Base-by-base conservation (phyloP, 2,888 invertebrate species). In the Terebella lapidaria region DNA sequence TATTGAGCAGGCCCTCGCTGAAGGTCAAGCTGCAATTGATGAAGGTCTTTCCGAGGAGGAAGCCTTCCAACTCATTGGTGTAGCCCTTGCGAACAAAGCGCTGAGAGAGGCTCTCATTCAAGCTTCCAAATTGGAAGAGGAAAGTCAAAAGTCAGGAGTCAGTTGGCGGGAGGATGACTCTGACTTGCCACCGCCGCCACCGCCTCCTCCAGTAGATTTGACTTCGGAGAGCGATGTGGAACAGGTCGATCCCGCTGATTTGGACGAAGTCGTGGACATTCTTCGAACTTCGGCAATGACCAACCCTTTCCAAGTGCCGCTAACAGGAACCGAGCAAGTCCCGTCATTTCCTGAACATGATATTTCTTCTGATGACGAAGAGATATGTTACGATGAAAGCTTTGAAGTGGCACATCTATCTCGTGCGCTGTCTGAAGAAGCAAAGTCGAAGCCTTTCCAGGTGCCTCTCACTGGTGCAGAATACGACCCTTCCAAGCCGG, bases 211-310 rank as follows among this genome's bases (percentile, higher is more conserved):
- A 15, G 10, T 15, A 10, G 60, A 60, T 25, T 56, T 60, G 27
- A 56, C 60, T 20, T 60, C 60, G 15, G 60, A 60, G 52, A 56
- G 56, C 29, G 60, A 60, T 2, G 56, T 30, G 4, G 51, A 56
- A 27, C 35, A 35, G n/a, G n/a, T n/a, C n/a, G n/a, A n/a, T n/a
- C n/a, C n/a, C n/a, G n/a, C n/a, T n/a, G n/a, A n/a, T n/a, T n/a
- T n/a, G n/a, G n/a, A n/a, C n/a, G n/a, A n/a, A n/a, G n/a, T n/a
- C n/a, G n/a, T n/a, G n/a, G n/a, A n/a, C n/a, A n/a, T n/a, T n/a
- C n/a, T n/a, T n/a, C n/a, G n/a, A n/a, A n/a, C n/a, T n/a, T n/a
- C n/a, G n/a, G n/a, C n/a, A n/a, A n/a, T n/a, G n/a, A n/a, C n/a
- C n/a, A n/a, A n/a, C n/a, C n/a, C n/a, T n/a, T n/a, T n/a, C n/a